Conservation (phyloP, 2,113 vertebrate species). For the Chelonoidis abingdonii region DNA sequence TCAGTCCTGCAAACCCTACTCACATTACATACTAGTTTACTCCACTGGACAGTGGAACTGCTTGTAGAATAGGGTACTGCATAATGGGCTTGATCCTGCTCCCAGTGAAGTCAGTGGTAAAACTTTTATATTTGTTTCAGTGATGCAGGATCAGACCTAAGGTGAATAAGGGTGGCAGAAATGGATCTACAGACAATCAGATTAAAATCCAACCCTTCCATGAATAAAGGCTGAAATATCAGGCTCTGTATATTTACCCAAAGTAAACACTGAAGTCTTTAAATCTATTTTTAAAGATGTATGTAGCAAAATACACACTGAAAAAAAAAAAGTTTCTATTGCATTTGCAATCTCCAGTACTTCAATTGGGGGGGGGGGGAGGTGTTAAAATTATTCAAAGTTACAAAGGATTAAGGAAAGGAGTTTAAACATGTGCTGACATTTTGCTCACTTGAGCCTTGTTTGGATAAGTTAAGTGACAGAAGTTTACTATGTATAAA, state of each 20-base stretch:
- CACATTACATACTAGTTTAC: not conserved
- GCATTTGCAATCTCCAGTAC: not conserved
- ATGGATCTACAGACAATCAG: not conserved
- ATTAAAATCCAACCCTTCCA: not conserved
- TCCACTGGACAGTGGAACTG: not conserved
- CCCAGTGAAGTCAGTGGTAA: not conserved
- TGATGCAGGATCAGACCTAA: not conserved
- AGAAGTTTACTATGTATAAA: not conserved
- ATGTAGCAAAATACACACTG: not conserved
- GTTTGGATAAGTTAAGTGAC: not conserved
- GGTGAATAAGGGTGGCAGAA: not conserved
- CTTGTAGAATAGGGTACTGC: not conserved
- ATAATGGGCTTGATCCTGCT: not conserved
- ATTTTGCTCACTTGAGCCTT: not conserved
- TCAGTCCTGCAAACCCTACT: not conserved
- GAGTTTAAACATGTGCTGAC: not conserved
- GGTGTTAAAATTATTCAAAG: not conserved
- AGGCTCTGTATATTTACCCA: not conserved
- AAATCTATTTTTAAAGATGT: not conserved
- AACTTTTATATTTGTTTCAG: not conserved
- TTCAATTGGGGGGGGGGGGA: not conserved
- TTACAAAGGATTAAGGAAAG: not conserved
- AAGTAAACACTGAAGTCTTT: not conserved
- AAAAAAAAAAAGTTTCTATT: not conserved
- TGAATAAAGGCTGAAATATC: not conserved